Conservation (phyloP, 2,797 vertebrate genomes). For the Tenualosa ilisha region DNA sequence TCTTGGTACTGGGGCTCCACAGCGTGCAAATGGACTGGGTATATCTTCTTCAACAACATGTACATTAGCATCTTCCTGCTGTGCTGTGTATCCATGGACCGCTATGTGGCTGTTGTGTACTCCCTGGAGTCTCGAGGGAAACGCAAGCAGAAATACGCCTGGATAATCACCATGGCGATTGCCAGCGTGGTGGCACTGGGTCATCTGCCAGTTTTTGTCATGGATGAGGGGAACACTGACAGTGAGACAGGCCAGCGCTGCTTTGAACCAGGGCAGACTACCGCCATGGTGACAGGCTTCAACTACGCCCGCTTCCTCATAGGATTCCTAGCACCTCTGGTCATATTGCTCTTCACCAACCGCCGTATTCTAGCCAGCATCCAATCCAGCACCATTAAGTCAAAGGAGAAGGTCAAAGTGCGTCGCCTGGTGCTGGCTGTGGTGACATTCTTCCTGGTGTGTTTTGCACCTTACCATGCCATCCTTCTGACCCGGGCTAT, state of each 20-base stretch:
- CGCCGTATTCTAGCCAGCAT: slow-evolving; percentile 68
- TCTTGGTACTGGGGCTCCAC: slow-evolving; percentile 62
- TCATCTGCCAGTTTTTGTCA: slow-evolving; percentile 73
- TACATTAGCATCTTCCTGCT: slow-evolving; percentile 90
- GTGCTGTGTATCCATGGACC: slow-evolving; percentile 87
- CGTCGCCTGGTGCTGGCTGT: slow-evolving; percentile 69
- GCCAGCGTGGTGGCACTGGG: slow-evolving; percentile 62
- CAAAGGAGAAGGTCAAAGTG: slow-evolving; percentile 74
- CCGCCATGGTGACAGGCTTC: slow-evolving; percentile 56
- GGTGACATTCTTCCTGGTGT: slow-evolving; percentile 82
- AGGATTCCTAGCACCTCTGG: slow-evolving; percentile 81
- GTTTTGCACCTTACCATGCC: slow-evolving; percentile 87
- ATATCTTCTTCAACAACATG: slow-evolving; percentile 91
- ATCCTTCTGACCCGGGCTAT: slow-evolving; percentile 76
- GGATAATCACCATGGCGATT: slow-evolving; percentile 48
- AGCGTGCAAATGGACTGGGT: slow-evolving; percentile 76
- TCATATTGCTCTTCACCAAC: slow-evolving; percentile 75
- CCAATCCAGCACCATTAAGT: slow-evolving; percentile 70
- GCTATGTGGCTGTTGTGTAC: slow-evolving; percentile 79
- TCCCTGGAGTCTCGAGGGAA: slow-evolving; percentile 76
- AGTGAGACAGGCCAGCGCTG: slow-evolving; percentile 48
- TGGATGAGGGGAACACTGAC: slow-evolving; percentile 27
- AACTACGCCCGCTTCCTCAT: slow-evolving; percentile 74
- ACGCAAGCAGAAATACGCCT: slow-evolving; percentile 68
- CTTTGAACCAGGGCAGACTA: slow-evolving; percentile 76